phyloP scores from a whole-genome alignment of 2,113 vertebrate genomes.

The Talpa occidentalis region DNA sequence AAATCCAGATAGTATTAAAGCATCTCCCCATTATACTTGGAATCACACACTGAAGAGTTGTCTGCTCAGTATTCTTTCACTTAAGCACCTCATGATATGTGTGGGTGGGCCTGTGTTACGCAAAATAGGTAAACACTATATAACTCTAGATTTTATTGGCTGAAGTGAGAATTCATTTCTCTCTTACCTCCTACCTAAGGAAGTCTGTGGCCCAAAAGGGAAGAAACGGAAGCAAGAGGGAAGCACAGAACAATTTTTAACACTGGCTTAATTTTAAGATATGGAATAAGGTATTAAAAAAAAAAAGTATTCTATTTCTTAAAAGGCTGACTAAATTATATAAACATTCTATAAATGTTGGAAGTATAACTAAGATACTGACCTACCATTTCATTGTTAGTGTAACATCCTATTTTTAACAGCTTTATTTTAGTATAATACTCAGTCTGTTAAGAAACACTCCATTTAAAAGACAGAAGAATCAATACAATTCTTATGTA shows the following conservation, averaged over 20 bases:
- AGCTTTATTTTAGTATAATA: constrained; percentile 10
- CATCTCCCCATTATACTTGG: constrained; percentile 55
- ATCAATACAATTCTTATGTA: constrained; percentile 31
- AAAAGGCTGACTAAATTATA: constrained; percentile 77
- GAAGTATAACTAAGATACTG: constrained; percentile 14
- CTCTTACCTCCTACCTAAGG: constrained; percentile 64
- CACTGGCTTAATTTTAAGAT: constrained; percentile 75
- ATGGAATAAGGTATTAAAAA: constrained; percentile 61
- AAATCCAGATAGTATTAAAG: constrained; percentile 77
- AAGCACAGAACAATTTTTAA: constrained; percentile 75
- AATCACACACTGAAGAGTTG: constrained; percentile 68
- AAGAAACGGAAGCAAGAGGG: constrained; percentile 84
- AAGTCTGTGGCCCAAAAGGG: constrained; percentile 82
- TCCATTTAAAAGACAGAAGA: neutral
- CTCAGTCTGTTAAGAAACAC: constrained; percentile 42
- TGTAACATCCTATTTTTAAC: constrained; percentile 60
- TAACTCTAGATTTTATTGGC: constrained; percentile 71
- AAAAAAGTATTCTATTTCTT: constrained; percentile 79
- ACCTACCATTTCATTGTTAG: constrained; percentile 40
- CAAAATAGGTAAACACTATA: constrained; percentile 84
- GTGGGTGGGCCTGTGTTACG: constrained; percentile 79
- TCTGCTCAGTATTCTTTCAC: constrained; percentile 79
- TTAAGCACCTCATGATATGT: constrained; percentile 78
- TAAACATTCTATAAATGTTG: constrained; percentile 51
- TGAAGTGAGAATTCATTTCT: constrained; percentile 73